Evolutionary conservation across 2,888 invertebrate genomes (phyloP).

Genomic region (Leucoptera coffeella): DNA sequence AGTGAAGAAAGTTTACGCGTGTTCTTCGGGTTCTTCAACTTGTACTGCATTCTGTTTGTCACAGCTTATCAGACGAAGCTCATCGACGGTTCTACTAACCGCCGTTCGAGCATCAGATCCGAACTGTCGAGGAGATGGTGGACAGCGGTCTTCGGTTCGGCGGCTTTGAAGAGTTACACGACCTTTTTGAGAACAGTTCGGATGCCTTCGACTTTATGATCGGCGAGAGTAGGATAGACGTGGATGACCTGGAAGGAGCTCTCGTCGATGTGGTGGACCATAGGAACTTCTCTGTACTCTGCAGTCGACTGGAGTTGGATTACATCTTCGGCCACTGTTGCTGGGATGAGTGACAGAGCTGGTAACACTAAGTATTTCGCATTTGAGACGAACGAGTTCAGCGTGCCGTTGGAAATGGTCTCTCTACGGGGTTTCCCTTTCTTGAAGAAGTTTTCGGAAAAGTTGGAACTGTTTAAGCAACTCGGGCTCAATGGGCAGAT

Average conservation of each 20-base stretch:
- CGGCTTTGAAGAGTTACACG: slow-evolving; percentile 29
- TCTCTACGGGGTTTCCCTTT: slow-evolving; percentile 48
- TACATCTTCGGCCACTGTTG: slow-evolving; percentile 21
- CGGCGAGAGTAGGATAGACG: slow-evolving; percentile 16
- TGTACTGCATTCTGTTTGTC: slow-evolving; percentile 48
- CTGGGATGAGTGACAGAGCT: slow-evolving; percentile 19
- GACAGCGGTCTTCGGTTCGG: slow-evolving; percentile 33
- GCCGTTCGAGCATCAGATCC: slow-evolving; percentile 44
- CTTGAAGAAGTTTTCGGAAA: slow-evolving; percentile 30
- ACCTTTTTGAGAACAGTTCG: slow-evolving; percentile 23
- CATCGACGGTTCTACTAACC: slow-evolving; percentile 49
- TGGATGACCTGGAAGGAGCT: slow-evolving; percentile 17
- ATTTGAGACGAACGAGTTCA: slow-evolving; percentile 37
- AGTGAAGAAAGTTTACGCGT: slow-evolving; percentile 36
- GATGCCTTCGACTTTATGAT: slow-evolving; percentile 19
- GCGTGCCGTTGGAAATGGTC: slow-evolving; percentile 49
- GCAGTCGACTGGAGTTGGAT: slow-evolving; percentile 25
- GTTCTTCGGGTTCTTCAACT: slow-evolving; percentile 43
- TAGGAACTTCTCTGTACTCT: slow-evolving; percentile 30
- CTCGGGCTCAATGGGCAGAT: slow-evolving; percentile 35
- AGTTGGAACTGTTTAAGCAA: slow-evolving; percentile 35
- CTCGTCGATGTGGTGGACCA: slow-evolving; percentile 23
- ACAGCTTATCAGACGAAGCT: slow-evolving; percentile 55
- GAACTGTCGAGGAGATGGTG: slow-evolving; percentile 41
- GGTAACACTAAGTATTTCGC: slow-evolving; percentile 24